Evolutionary conservation across 2,888 invertebrate species (phyloP).

Genomic region (Xanthia icteritia): DNA sequence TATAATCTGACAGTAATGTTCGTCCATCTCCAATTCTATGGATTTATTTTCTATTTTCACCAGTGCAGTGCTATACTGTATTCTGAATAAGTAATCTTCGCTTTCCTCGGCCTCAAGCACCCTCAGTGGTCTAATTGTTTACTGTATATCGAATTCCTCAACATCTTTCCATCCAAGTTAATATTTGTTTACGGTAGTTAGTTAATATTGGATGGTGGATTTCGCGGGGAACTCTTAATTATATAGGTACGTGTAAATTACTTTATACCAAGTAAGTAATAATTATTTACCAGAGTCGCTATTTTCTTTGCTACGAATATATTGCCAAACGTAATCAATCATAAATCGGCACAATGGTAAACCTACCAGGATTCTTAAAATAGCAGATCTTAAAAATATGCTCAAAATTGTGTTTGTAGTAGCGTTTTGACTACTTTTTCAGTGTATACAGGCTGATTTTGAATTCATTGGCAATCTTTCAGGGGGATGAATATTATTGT

Average conservation of each 20-base stretch:
- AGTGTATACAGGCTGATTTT: background rate
- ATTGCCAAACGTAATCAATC: background rate
- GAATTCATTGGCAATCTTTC: background rate
- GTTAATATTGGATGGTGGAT: slow-evolving; percentile 23
- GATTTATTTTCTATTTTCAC: background rate
- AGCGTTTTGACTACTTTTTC: slow-evolving; percentile 16
- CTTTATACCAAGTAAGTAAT: background rate
- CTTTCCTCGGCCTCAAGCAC: background rate
- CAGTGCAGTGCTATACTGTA: background rate
- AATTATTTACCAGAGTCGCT: background rate
- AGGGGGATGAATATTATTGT: background rate
- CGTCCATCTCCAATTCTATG: background rate
- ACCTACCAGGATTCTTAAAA: background rate
- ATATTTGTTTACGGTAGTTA: slow-evolving; percentile 40
- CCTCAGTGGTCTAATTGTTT: slow-evolving; percentile 34
- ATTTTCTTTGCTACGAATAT: slow-evolving; percentile 1
- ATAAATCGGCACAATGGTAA: background rate
- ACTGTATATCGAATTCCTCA: slow-evolving; percentile 27
- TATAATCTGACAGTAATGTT: background rate
- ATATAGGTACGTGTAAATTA: slow-evolving; percentile 4
- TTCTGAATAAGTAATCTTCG: slow-evolving; percentile 12
- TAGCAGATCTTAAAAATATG: too few relatives aligned
- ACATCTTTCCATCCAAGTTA: slow-evolving; percentile 23
- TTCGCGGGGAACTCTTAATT: slow-evolving; percentile 13
- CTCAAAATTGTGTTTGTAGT: slow-evolving; percentile 12